Base-by-base conservation (phyloP, 2,113 vertebrate genomes). In the Callipepla californica region DNA sequence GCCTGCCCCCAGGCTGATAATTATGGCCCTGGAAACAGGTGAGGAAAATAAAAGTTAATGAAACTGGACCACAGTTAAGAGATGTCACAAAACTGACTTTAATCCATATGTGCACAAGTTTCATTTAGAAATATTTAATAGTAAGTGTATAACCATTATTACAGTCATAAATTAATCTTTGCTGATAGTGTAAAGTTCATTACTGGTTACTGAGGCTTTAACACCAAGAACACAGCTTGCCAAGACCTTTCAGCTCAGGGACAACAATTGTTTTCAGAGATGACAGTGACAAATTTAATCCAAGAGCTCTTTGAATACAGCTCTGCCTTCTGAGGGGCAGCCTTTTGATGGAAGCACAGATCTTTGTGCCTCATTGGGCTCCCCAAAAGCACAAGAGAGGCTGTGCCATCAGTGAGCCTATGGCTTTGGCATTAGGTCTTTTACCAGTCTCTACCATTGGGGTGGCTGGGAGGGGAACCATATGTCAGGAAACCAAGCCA, bases 11-110 rank as follows among this genome's bases (percentile, higher is more conserved):
- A 63, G 73, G 62, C 76, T 94, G 93, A 78, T 23, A 74, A 61
- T 76, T 90, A 90, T 85, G 75, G 47, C 47, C 75, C 58, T 58
- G 44, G 67, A 92, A 89, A 87, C 51, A 87, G 73, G 79, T 89
- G 81, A 94, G 79, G 66, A 90, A 91, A 94, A 89, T 92, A 93
- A 93, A 89, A 94, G 63, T 89, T 91, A 94, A 96, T 92, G 77
- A 80, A 94, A 95, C 87, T 48, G 92, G 89, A 80, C 83, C 30
- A 77, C 40, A 93, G 75, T 73, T 88, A 90, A 83, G 50, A 91
- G 76, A 74, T 72, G 59, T 91, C 84, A 89, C 85, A 86, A 87
- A 92, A 78, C 28, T 88, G 81, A 89, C 79, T 83, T 81, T 80
- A 36, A 89, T 86, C 91, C 68, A 57, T 72, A 87, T 74, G 68